phyloP scores from a whole-genome alignment of 2,888 invertebrate species.

The Shargacucullia verbasci region DNA sequence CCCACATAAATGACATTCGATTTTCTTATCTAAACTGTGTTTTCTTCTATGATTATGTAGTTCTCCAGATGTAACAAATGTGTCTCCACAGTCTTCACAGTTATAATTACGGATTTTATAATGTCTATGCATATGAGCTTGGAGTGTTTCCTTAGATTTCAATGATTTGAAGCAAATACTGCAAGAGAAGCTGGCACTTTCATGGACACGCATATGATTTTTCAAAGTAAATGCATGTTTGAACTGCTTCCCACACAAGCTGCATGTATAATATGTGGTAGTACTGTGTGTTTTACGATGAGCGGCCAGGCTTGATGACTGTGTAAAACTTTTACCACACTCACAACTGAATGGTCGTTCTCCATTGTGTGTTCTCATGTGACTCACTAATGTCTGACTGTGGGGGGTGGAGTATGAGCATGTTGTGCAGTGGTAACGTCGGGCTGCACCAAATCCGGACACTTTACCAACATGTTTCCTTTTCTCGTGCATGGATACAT shows the following conservation, averaged over 20 bases:
- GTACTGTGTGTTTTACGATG: conserved; percentile 82
- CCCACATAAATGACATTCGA: conserved; percentile 81
- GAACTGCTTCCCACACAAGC: conserved; percentile 84
- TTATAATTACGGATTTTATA: conserved; percentile 82
- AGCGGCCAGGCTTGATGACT: conserved; percentile 79
- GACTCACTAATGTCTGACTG: conserved; percentile 84
- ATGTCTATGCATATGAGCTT: conserved; percentile 81
- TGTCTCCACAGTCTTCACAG: conserved; percentile 84
- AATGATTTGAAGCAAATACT: conserved; percentile 79
- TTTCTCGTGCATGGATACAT: conserved; percentile 77
- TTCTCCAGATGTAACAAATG: conserved; percentile 84
- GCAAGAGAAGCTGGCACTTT: conserved; percentile 73
- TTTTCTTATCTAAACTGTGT: conserved; percentile 71
- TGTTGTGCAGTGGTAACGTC: conserved; percentile 80
- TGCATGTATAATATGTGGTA: conserved; percentile 77
- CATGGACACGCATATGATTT: conserved; percentile 80
- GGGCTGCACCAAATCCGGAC: conserved; percentile 75
- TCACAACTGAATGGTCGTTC: conserved; percentile 82
- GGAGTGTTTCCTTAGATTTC: conserved; percentile 78
- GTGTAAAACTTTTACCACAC: conserved; percentile 84
- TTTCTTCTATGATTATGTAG: conserved; percentile 80
- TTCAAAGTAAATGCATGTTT: conserved; percentile 83
- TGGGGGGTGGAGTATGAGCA: conserved; percentile 82
- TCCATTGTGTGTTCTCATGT: conserved; percentile 82
- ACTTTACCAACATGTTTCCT: conserved; percentile 76